Percentiles rank a stretch among this genome's conserved stretches.
Conservation (phyloP, 2,888 invertebrate species). For the Lasioglossum pauxillum region DNA sequence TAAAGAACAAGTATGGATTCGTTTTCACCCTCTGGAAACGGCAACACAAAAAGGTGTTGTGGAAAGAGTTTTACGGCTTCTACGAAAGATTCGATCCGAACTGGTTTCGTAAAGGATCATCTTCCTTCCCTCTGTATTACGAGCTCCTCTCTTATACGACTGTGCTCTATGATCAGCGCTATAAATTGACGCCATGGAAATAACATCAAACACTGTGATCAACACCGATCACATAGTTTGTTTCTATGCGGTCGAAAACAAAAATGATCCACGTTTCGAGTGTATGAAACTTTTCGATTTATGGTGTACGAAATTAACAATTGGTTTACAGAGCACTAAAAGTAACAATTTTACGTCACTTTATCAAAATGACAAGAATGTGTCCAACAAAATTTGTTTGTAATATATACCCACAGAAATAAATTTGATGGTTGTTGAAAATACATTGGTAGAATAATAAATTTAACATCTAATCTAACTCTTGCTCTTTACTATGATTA, state of each 20-base stretch:
- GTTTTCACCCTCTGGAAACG: constrained; percentile 37
- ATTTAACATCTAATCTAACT: too few relatives aligned
- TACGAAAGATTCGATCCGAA: constrained; percentile 44
- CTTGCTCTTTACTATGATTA: too few relatives aligned
- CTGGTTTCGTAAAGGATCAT: constrained; percentile 49
- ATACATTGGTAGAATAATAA: too few relatives aligned
- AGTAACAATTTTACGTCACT: too few relatives aligned
- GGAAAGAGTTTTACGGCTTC: constrained; percentile 44
- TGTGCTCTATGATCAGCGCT: constrained; percentile 24
- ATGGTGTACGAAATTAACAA: neutral
- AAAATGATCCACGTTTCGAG: neutral
- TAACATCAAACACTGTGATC: neutral
- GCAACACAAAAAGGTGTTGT: constrained; percentile 31
- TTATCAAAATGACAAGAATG: too few relatives aligned
- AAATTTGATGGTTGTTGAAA: too few relatives aligned
- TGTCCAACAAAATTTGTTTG: too few relatives aligned
- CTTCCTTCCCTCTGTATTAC: constrained; percentile 19
- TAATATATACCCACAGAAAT: too few relatives aligned
- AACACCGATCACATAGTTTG: neutral
- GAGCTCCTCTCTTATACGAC: neutral
- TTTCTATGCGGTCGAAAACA: neutral
- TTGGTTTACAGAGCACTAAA: too few relatives aligned
- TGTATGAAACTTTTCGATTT: neutral
- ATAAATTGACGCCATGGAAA: constrained; percentile 13
- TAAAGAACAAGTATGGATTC: constrained; percentile 46